Percentiles rank a stretch among this genome's conserved stretches.
Conservation (phyloP, 1,140 invertebrate genomes). For the Nasonia vitripennis region DNA sequence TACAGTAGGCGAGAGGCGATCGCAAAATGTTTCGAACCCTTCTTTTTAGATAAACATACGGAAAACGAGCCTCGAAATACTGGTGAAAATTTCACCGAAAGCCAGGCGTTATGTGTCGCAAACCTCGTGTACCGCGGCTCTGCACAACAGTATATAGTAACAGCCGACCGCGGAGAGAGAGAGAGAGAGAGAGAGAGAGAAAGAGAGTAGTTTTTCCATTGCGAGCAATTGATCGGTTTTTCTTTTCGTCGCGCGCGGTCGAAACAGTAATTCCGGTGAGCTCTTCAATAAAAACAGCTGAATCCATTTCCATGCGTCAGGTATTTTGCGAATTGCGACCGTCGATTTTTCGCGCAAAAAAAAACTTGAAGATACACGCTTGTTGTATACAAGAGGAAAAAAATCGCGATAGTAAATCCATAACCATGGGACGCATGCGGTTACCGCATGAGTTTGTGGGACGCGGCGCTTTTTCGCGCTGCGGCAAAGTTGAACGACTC, state of each 20-base stretch:
- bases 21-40: too few species aligned
- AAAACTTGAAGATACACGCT: too few species aligned
- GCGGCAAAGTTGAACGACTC: conserved; percentile 11
- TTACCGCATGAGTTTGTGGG: neutral
- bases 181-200: too few species aligned
- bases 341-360: too few species aligned
- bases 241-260: neutral
- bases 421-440: neutral
- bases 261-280: neutral
- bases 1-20: too few species aligned
- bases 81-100: neutral
- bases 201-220: neutral
- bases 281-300: neutral
- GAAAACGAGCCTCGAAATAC: neutral
- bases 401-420: neutral
- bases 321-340: too few species aligned
- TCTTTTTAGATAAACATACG: neutral
- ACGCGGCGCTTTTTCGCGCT: too few species aligned
- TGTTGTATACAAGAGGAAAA: too few species aligned
- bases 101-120: neutral
- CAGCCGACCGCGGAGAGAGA: too few species aligned
- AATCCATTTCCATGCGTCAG: neutral
- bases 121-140: too few species aligned
- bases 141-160: too few species aligned
- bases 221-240: neutral